Evolutionary conservation across 2,888 invertebrate species (phyloP), one percentile per base, ranked within the genome.

Genomic region (Spodoptera picta): DNA sequence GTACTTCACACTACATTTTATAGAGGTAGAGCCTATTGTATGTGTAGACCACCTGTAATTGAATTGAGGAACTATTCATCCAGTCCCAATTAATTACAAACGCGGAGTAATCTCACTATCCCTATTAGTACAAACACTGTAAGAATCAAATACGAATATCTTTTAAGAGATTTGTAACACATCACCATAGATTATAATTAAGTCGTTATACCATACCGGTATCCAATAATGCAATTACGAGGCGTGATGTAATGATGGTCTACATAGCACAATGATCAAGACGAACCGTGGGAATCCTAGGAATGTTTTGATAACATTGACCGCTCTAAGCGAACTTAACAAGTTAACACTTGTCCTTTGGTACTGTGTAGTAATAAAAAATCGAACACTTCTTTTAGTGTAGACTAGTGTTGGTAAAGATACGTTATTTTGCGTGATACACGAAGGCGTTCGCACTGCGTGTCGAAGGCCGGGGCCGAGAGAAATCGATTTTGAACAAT

Each of bases 381-480:
- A 43, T 36, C 12, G 44, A 19, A 36, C 36, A 36, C 36, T 45
- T 60, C 10, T 42, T 52, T 45, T 45, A 7, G 44, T 10, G 31
- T 60, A 60, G 42, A 24, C 14, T 60, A 60, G 42, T 50, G 43
- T 50, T 54, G 24, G 51, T 44, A 41, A 41, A 53, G n/a, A 23
- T 52, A 56, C 56, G 19, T 50, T 52, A 60, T 72, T 72, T 77
- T 73, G 86, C 86, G 86, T 87, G 86, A 82, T 85, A 79, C 85
- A 86, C 85, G 86, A 87, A 84, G 78, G 78, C 79, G 75, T 78
- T 59, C 48, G 64, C 69, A 77, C 71, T 87, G 89, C 90, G 87
- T 90, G 89, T 85, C 83, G 79, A 85, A 84, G 87, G 90, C 84
- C 91, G 90, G 88, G 90, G 92, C 85, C 87, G 76, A 90, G 92